Base-by-base conservation (phyloP, 2,888 invertebrate genomes). In the Dynastes hyllus region DNA sequence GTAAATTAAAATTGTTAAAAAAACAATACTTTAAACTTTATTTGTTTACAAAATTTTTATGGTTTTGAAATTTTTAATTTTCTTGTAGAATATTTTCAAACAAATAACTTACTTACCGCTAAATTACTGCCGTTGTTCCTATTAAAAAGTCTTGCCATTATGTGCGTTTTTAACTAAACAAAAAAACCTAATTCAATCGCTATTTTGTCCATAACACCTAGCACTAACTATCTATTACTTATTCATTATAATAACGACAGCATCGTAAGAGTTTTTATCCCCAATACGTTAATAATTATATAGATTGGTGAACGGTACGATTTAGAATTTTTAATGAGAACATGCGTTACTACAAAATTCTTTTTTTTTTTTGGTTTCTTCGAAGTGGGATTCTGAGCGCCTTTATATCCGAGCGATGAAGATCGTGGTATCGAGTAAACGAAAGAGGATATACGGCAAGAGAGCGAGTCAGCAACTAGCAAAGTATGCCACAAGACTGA, bases 401-500 rank as follows among this genome's bases (percentile, higher is more conserved):
- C 55, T 78, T n/a, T 66, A 58, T 71, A 70, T 63, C 55, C 78
- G 78, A 70, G 45, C 55, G 53, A 51, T 40, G 50, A 32, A 65
- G 53, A 53, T 71, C 78, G 71, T 73, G 16, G 51, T 37, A 37
- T 37, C 58, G 73, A 40, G 22, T 40, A 58, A 58, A 73, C 58
- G n/a, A 40, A 58, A 58, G 32, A 32, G 22, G 51, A 51, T 40
- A 58, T 16, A 40, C 73, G 29, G 22, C 22, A 16, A 6, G 55
- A 58, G 55, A 58, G 22, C 53, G 37, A 73, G 73, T 73, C 73
- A 65, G 29, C 50, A 71, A 65, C 71, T 55, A 51, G 53, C 78
- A 79, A 82, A 82, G 81, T 83, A 79, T 83, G 83, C 81, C 81
- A 82, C 78, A 81, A 80, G 79, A 81, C 81, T 81, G 80, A 80